These are phyloP conservation scores for Athetis lepigone DNA, from an alignment of 2,888 invertebrate genomes.

Conservation along the genomic window DNA sequence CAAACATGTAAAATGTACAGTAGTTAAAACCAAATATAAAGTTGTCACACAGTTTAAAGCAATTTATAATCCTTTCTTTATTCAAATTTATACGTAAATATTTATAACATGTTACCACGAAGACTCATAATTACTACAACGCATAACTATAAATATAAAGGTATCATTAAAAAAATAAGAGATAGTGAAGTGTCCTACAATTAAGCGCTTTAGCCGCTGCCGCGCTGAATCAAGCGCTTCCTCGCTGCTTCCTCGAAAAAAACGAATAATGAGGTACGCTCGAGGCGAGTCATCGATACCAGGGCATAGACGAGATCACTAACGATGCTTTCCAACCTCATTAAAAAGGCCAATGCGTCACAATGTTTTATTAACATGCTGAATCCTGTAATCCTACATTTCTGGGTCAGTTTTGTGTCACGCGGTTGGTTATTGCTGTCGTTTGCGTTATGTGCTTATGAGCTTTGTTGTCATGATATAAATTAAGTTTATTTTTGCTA, in stretches of 20 bases:
- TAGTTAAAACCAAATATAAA: too few species aligned
- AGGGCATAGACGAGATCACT: conserved; percentile 50
- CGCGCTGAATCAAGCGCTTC: conserved; percentile 8
- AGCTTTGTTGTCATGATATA: neutral
- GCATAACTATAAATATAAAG: conserved; percentile 11
- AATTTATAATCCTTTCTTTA: too few species aligned
- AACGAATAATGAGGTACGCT: conserved; percentile 73
- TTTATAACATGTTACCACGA: too few species aligned
- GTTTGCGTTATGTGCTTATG: neutral
- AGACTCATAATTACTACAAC: too few species aligned
- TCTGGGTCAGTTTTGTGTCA: conserved; percentile 13
- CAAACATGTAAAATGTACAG: too few species aligned
- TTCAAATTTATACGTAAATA: too few species aligned
- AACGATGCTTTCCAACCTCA: conserved; percentile 74
- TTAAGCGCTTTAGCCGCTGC: conserved; percentile 40
- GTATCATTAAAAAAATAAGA: conserved; percentile 47
- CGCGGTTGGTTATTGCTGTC: neutral
- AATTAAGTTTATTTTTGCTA: neutral
- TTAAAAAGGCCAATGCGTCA: conserved; percentile 74
- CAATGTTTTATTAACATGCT: conserved; percentile 61
- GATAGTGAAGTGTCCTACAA: conserved; percentile 41
- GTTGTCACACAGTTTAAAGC: too few species aligned
- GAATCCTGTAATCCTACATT: conserved; percentile 18
- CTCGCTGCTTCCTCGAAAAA: conserved; percentile 53
- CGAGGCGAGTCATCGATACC: conserved; percentile 73